phyloP scores from a whole-genome alignment of 2,888 invertebrate genomes.

The Cancer borealis region DNA sequence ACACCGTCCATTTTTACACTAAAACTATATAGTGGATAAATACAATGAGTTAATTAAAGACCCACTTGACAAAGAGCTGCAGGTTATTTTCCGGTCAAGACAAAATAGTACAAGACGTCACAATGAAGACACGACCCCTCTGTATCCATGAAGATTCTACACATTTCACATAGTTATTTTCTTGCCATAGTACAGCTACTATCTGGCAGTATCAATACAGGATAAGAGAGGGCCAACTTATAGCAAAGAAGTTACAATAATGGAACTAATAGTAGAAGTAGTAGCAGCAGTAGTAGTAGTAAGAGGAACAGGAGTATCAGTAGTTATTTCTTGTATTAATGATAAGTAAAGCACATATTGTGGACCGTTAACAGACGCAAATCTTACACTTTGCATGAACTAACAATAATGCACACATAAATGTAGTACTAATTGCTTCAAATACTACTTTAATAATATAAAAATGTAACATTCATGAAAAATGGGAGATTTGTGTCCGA shows the following conservation, averaged over 20 bases:
- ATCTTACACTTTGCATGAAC: background rate
- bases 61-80: background rate
- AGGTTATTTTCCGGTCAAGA: background rate
- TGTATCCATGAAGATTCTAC: background rate
- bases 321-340: background rate
- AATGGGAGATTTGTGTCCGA: background rate
- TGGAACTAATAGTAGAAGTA: background rate
- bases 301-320: background rate
- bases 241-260: background rate
- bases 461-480: background rate
- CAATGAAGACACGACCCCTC: background rate
- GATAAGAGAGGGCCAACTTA: background rate
- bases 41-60: background rate
- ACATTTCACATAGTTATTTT: background rate
- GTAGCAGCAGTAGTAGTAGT: background rate
- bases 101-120: background rate
- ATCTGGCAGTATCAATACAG: too few species aligned
- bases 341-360: background rate
- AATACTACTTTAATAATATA: background rate
- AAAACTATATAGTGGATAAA: background rate
- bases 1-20: background rate
- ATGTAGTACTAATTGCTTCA: background rate
- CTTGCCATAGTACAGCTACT: background rate
- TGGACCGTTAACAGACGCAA: background rate
- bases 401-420: background rate